Evolutionary conservation across 2,113 vertebrate genomes (phyloP), one percentile per base, ranked within the genome.

Genomic region (Dicerorhinus sumatrensis): DNA sequence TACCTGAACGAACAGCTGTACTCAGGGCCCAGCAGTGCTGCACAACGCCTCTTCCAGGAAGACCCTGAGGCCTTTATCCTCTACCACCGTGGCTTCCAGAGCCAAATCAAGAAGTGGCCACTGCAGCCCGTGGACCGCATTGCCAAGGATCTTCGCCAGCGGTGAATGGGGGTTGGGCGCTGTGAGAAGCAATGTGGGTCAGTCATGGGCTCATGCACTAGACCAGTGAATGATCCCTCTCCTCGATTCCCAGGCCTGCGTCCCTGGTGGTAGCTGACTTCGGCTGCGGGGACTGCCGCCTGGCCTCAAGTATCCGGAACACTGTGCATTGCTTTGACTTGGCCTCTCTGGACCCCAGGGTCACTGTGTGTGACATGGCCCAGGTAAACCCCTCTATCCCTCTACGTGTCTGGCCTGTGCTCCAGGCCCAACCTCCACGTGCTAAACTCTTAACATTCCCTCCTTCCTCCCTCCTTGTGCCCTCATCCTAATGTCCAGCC

Each of bases 301-400:
- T 99, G 3, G 99, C 99, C 0, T 98, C 94, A 51, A 99, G 99
- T 31, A 96, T 99, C 65, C 99, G 95, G 86, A 99, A 99, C 98
- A 98, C 98, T 93, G 99, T 99, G 18, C 99, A 99, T 98, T 99
- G 98, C 95, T 99, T 99, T 42, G 99, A 99, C 97, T 96, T 99
- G 99, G 99, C 99, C 25, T 99, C 99, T 0, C 95, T 99, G 80
- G 99, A 99, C 80, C 99, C 99, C 0, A 98, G 98, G 0, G 99
- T 99, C 82, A 99, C 99, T 0, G 99, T 99, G 67, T 99, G 99
- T 20, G 99, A 99, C 98, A 99, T 99, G 99, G 99, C 99, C 60
- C 95, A 99, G 94, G 99, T 99, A 98, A 72, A 42, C 2, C 16
- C n/a, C 27, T 96, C n/a, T 89, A 3, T 88, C 12, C 23, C 12